These are phyloP conservation scores for Chaenogobius annularis DNA, from an alignment of 2,113 vertebrate genomes.

Conservation along the genomic window DNA sequence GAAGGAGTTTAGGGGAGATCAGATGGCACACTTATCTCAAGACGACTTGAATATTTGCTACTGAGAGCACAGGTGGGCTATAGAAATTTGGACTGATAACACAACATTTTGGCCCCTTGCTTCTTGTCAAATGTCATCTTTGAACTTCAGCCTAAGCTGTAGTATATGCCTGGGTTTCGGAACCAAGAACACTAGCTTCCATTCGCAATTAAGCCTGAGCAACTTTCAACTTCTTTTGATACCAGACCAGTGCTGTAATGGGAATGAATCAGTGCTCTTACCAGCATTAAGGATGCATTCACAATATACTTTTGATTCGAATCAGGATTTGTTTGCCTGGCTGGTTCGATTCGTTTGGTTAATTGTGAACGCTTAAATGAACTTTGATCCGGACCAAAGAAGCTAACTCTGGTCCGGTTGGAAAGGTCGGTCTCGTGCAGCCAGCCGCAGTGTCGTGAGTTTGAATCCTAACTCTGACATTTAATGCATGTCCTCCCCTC, in stretches of 20 bases:
- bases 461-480: too few species aligned
- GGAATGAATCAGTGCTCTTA: background rate
- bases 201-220: background rate
- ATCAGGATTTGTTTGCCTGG: too few species aligned
- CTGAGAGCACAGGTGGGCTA: slow-evolving; percentile 19
- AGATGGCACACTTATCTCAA: slow-evolving; percentile 42
- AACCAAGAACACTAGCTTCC: too few species aligned
- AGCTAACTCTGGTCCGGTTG: too few species aligned
- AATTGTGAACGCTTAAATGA: too few species aligned
- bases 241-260: too few species aligned
- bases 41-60: slow-evolving; percentile 27
- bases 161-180: background rate
- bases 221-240: too few species aligned
- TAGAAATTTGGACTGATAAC: background rate
- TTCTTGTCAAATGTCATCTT: background rate
- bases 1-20: slow-evolving; percentile 35
- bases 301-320: background rate
- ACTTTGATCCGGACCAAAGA: too few species aligned
- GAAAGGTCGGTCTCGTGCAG: too few species aligned
- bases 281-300: background rate
- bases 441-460: too few species aligned
- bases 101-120: background rate
- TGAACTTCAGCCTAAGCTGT: background rate
- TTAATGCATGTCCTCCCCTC: too few species aligned
- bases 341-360: too few species aligned